These are phyloP conservation scores for Dasypolia templi DNA, from an alignment of 2,888 invertebrate genomes.

Conservation along the genomic window DNA sequence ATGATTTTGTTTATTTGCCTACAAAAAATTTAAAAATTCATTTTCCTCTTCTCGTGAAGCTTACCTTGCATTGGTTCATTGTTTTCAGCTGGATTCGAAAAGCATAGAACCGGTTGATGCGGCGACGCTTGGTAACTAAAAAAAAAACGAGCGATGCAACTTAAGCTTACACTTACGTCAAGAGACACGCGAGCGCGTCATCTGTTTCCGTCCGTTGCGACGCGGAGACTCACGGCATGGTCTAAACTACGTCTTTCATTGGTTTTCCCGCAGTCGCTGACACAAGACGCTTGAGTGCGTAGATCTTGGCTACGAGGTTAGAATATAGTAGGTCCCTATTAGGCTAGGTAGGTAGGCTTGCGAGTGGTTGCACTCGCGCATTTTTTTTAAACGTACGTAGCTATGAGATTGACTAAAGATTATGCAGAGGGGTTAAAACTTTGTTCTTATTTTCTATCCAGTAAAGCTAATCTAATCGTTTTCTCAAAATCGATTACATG, in stretches of 20 bases:
- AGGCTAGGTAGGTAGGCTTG: too few species aligned
- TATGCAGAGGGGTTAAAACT: too few species aligned
- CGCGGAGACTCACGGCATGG: background rate
- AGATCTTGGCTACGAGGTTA: background rate
- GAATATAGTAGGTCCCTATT: too few species aligned
- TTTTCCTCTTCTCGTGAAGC: background rate
- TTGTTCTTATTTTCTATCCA: too few species aligned
- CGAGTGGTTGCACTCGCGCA: too few species aligned
- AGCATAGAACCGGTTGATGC: background rate
- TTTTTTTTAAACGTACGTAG: too few species aligned
- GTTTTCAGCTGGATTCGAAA: background rate
- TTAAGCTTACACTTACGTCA: background rate
- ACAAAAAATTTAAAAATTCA: background rate
- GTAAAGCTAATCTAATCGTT: too few species aligned
- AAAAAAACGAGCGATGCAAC: background rate
- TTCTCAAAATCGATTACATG: too few species aligned
- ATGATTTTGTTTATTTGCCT: slow-evolving; percentile 24
- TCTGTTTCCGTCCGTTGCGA: background rate
- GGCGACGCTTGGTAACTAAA: too few species aligned
- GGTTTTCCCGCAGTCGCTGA: background rate
- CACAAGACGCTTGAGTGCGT: background rate
- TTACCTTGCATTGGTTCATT: too few species aligned
- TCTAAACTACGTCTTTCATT: background rate
- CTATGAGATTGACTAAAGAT: too few species aligned
- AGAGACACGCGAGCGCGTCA: background rate